Conservation (phyloP, 2,113 vertebrate genomes). For the Hemicordylus capensis region DNA sequence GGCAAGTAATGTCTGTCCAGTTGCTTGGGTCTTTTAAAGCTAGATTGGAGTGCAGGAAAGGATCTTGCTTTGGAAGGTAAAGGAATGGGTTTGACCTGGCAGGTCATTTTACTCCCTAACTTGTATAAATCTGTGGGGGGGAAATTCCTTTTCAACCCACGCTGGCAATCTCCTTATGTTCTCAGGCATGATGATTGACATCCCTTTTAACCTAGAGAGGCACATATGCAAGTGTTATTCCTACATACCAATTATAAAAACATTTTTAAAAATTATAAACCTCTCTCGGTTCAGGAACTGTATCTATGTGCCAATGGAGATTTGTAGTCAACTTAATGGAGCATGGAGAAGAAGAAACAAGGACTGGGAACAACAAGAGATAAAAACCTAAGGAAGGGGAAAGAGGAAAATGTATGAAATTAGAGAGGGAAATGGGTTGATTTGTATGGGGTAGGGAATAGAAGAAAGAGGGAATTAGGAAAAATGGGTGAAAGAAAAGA, state of each 20-base stretch:
- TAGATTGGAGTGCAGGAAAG: conserved; percentile 31
- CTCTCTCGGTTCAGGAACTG: conserved; percentile 65
- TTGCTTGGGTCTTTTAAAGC: conserved; percentile 47
- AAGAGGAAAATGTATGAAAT: conserved; percentile 29
- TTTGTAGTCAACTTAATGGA: conserved; percentile 65
- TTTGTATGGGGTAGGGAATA: not conserved
- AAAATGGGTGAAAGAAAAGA: not conserved
- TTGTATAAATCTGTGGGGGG: conserved; percentile 60
- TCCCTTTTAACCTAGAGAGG: conserved; percentile 73
- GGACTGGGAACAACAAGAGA: conserved; percentile 49
- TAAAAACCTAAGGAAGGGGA: conserved; percentile 10
- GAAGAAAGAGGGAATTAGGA: not conserved
- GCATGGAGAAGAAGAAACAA: conserved; percentile 53
- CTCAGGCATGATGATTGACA: conserved; percentile 75
- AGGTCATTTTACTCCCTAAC: conserved; percentile 65
- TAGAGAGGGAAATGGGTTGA: not conserved
- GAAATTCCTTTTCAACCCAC: conserved; percentile 76
- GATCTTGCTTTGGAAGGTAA: conserved; percentile 66
- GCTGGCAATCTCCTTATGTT: conserved; percentile 76
- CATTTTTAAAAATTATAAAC: conserved; percentile 63
- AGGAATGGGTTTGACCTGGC: conserved; percentile 66
- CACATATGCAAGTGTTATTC: conserved; percentile 74
- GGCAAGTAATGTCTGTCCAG: conserved; percentile 22
- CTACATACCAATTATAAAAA: conserved; percentile 72
- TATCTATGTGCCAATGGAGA: conserved; percentile 69